phyloP scores from a whole-genome alignment of 2,888 invertebrate genomes.

The Agrochola lota region DNA sequence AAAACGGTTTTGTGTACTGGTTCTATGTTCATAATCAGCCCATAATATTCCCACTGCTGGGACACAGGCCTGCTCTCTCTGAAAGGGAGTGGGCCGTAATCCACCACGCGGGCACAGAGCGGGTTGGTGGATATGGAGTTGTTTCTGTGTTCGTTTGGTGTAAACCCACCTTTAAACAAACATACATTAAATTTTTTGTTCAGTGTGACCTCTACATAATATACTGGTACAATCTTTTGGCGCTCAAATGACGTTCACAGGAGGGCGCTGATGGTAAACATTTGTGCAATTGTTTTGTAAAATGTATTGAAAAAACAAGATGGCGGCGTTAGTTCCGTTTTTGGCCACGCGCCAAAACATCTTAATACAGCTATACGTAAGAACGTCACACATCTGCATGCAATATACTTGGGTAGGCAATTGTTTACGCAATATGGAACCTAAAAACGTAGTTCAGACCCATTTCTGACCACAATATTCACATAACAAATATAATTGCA shows the following conservation, averaged over 20 bases:
- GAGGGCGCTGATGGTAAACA: neutral
- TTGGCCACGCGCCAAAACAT: neutral
- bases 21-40: no score
- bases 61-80: no score
- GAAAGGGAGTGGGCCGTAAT: no score
- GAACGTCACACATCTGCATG: neutral
- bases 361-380: neutral
- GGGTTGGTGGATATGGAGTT: no score
- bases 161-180: no score
- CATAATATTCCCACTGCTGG: no score
- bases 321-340: neutral
- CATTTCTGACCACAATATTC: conserved; percentile 7
- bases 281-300: neutral
- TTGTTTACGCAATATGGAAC: neutral
- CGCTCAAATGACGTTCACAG: neutral
- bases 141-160: no score
- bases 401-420: neutral
- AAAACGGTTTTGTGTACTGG: no score
- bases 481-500: conserved; percentile 9
- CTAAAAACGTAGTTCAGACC: conserved; percentile 30
- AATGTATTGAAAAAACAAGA: neutral
- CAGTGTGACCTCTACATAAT: neutral
- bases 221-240: neutral
- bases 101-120: no score
- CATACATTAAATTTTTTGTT: neutral